Base-by-base conservation (phyloP, 2,113 vertebrate species). In the Mellivora capensis region DNA sequence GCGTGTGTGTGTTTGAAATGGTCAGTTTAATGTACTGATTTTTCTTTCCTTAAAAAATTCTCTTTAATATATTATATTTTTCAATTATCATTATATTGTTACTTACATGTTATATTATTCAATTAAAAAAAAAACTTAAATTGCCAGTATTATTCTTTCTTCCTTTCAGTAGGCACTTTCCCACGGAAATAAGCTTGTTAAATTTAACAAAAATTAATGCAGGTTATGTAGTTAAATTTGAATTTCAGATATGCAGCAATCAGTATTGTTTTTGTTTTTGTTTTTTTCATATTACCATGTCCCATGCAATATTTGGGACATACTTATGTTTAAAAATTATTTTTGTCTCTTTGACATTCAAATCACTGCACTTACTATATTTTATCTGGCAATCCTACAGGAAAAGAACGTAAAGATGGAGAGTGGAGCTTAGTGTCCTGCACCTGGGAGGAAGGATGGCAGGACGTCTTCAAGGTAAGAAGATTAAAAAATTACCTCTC, bases 1-100 rank as follows among this genome's bases (percentile, higher is more conserved):
- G 54, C 17, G 31, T n/a, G 5, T 49, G 6, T 87, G 27, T 79
- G 34, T 94, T 81, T 86, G 42, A 86, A 91, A 94, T 39, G 20
- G 62, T 86, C 57, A 37, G 20, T 91, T 84, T 61, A 80, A 79
- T 76, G 44, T 11, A 23, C 34, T 23, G 7, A 80, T 79, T 91
- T 93, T 71, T 61, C 69, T 92, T 96, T 93, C 18, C 80, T 59
- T 82, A 57, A 89, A 90, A 90, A 67, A 44, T 67, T 72, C 11
- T 77, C 42, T 79, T 82, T 64, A 49, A 72, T 86, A 59, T 82
- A 79, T 88, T 94, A 13, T 86, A 79, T 84, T 90, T 20, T 59
- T 59, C 57, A 59, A 25, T 59, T 59, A 25, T 59, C 25, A 59
- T 57, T 57, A 57, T 57, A 57, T 59, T 25, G 57, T 25, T 25